Evolutionary conservation across 30 jellyfish, hydroid and myxozoan genomes (phyloP).

Genomic region (Cassiopea andromeda): DNA sequence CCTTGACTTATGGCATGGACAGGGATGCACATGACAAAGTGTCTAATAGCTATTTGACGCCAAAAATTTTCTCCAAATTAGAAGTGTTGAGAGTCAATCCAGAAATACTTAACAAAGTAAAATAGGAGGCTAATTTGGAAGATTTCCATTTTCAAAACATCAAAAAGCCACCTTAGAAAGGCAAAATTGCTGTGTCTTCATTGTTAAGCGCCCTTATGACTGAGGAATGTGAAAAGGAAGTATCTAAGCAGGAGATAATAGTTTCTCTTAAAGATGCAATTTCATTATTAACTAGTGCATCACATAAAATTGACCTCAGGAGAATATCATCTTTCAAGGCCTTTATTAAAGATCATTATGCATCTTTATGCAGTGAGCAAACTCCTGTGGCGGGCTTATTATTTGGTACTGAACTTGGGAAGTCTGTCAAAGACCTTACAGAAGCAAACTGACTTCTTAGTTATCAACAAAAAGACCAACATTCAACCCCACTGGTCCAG

Average conservation of each 20-base stretch:
- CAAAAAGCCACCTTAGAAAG: neutral
- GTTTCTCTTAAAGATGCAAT: neutral
- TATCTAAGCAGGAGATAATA: conserved; percentile 3
- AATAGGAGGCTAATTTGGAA: conserved; percentile 3
- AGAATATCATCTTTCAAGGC: conserved; percentile 3
- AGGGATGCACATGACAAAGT: conserved; percentile 1
- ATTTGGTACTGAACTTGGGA: conserved; percentile 13
- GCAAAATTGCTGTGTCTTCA: conserved; percentile 10
- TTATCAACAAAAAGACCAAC: conserved; percentile 2
- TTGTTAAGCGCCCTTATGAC: neutral
- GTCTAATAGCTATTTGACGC: neutral
- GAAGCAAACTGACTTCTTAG: neutral
- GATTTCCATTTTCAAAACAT: neutral
- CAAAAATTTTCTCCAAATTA: neutral
- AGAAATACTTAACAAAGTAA: conserved; percentile 4
- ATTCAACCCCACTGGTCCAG: neutral
- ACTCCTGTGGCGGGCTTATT: conserved; percentile 5
- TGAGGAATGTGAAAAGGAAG: conserved; percentile 1
- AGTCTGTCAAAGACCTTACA: conserved; percentile 6
- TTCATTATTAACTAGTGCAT: neutral
- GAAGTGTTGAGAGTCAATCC: neutral
- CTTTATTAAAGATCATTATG: conserved; percentile 5
- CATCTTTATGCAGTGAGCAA: conserved; percentile 9
- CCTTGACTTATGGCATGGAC: neutral
- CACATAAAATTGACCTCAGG: conserved; percentile 10